phyloP scores from a whole-genome alignment of 2,797 vertebrate genomes.

The Dendrocincla tyrannina region DNA sequence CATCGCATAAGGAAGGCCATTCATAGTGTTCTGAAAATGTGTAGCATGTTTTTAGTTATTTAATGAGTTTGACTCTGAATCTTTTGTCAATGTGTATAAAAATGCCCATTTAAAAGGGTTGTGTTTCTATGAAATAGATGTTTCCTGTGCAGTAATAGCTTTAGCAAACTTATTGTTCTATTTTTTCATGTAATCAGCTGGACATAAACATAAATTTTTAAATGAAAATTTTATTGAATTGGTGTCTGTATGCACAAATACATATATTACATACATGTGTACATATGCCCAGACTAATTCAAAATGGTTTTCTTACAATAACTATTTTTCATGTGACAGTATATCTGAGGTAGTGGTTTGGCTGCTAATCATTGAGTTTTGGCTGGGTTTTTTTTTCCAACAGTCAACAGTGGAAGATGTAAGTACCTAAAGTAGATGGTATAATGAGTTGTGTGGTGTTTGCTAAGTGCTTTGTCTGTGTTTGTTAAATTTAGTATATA shows the following conservation, averaged over 20 bases:
- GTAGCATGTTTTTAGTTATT: not conserved
- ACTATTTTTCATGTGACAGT: not conserved
- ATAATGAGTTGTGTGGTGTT: not conserved
- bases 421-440: constrained; percentile 13
- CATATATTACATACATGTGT: not conserved
- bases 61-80: not conserved
- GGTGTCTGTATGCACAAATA: not conserved
- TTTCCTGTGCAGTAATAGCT: not conserved
- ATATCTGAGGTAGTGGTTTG: not conserved
- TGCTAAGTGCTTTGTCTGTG: not conserved
- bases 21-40: not conserved
- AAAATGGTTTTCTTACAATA: not conserved
- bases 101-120: not conserved
- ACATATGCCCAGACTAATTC: not conserved
- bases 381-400: not conserved
- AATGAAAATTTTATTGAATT: not conserved
- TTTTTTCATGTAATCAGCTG: not conserved
- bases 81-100: not conserved
- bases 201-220: not conserved
- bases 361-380: constrained; percentile 10
- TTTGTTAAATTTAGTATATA: not conserved
- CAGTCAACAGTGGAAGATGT: constrained; percentile 52
- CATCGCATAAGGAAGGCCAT: not conserved
- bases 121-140: not conserved
- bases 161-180: not conserved